phyloP scores from a whole-genome alignment of 2,888 invertebrate species.

The Therioaphis trifolii region DNA sequence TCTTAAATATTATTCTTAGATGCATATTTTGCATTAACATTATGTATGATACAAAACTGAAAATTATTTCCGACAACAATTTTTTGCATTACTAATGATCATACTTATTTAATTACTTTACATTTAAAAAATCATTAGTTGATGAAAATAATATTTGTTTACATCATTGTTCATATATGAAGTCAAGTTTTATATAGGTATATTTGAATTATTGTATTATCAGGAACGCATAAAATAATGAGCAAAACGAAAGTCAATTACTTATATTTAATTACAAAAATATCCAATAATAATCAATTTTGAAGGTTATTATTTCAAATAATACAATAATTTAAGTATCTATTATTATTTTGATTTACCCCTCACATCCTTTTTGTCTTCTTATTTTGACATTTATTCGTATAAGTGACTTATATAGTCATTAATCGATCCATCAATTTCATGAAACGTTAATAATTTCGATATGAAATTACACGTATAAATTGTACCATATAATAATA shows the following conservation, averaged over 20 bases:
- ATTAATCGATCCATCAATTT: not conserved
- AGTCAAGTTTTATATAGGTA: not conserved
- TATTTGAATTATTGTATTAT: not conserved
- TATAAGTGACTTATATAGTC: not conserved
- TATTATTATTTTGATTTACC: not conserved
- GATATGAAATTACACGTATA: not conserved
- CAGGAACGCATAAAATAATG: not conserved
- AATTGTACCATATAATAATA: not conserved
- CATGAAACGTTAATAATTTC: conserved; percentile 6
- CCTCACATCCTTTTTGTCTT: not conserved
- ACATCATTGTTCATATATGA: not conserved
- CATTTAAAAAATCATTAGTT: too few relatives aligned
- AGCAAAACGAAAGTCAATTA: not conserved
- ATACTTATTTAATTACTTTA: too few relatives aligned
- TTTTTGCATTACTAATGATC: too few relatives aligned
- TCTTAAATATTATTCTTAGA: too few relatives aligned
- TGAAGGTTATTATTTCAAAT: conserved; percentile 1
- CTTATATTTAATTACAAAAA: not conserved
- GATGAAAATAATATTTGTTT: too few relatives aligned
- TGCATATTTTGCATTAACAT: too few relatives aligned
- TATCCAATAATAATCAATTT: not conserved
- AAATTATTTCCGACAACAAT: too few relatives aligned
- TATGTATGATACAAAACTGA: too few relatives aligned
- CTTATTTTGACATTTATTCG: not conserved
- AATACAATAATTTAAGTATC: not conserved